Evolutionary conservation across 2,797 vertebrate species (phyloP), one percentile per base, ranked within the genome.

Genomic region (Yasuhikotakia modesta): DNA sequence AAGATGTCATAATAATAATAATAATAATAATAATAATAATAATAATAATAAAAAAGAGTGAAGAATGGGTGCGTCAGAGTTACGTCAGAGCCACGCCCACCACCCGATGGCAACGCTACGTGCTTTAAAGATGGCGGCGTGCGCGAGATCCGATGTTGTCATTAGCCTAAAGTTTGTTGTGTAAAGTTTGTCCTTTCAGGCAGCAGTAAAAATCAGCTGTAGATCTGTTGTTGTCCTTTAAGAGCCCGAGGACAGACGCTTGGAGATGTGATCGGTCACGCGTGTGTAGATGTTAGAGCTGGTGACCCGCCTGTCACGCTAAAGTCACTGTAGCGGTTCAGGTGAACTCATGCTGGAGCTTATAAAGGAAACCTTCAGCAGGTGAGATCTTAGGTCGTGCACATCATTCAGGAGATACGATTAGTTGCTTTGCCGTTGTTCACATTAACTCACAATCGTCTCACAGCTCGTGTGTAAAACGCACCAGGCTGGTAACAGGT

Each of bases 71-170:
- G n/a, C n/a, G n/a, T n/a, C n/a, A n/a, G n/a, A n/a, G n/a, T 35
- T 48, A 16, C 7, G 27, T 21, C n/a, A 22, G 60, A 67, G 19
- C 43, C 70, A 70, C 81, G 73, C 69, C 39, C 67, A 55, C 57
- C 13, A 2, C 10, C 4, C 10, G 27, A 57, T 19, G 67, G 70
- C 76, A 70, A 5, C 17, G 4, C 48, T 76, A 79, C 81, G 82
- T 79, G 67, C 70, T 58, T 80, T 76, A 78, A 87, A 85, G 79
- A 85, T 87, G 84, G 86, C 80, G 79, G 72, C 58, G 45, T 22
- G 10, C 50, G 66, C 71, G 27, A 17, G 27, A 70, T 71, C 53
- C 70, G 79, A n/a, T 81, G 79, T 72, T 65, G 63, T 81, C 46
- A 66, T 66, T 57, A 30, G 65, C 45, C 7, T 43, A 10, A 70